Percentiles rank a stretch among this genome's conserved stretches.
Conservation (phyloP, 92 coral and sea anemone genomes). For the Paragorgia papillata region DNA sequence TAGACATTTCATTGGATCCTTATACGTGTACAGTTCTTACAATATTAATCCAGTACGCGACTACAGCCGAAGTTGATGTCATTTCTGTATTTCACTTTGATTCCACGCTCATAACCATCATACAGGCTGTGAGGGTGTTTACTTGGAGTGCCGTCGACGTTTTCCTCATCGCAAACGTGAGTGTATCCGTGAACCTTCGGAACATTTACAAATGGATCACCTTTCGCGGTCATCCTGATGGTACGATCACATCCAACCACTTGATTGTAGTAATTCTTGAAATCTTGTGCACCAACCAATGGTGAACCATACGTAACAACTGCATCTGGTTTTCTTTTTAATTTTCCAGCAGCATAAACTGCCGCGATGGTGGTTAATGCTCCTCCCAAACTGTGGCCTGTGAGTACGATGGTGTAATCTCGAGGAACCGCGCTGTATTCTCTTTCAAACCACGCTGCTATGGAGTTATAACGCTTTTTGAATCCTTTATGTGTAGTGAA, state of each 20-base stretch:
- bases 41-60: neutral
- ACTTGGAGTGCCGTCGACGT: constrained; percentile 12
- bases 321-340: constrained; percentile 27
- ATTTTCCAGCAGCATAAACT: constrained; percentile 26
- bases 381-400: constrained; percentile 35
- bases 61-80: constrained; percentile 14
- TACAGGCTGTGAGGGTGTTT: constrained; percentile 19
- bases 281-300: constrained; percentile 4
- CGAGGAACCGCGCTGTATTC: constrained; percentile 11
- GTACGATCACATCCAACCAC: constrained; percentile 35
- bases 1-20: no score
- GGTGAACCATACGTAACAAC: constrained; percentile 32
- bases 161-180: constrained; percentile 6
- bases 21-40: no score
- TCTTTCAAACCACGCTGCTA: constrained; percentile 33
- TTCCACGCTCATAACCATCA: constrained; percentile 19
- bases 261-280: constrained; percentile 11
- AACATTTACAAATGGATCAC: constrained; percentile 13
- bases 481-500: constrained; percentile 28
- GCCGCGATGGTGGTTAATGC: constrained; percentile 26
- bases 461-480: constrained; percentile 7
- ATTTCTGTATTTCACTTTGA: neutral
- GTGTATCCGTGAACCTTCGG: constrained; percentile 21
- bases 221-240: constrained; percentile 10
- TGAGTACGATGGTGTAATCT: constrained; percentile 21